phyloP scores from a whole-genome alignment of 2,888 invertebrate species.

The Euplexia lucipara region DNA sequence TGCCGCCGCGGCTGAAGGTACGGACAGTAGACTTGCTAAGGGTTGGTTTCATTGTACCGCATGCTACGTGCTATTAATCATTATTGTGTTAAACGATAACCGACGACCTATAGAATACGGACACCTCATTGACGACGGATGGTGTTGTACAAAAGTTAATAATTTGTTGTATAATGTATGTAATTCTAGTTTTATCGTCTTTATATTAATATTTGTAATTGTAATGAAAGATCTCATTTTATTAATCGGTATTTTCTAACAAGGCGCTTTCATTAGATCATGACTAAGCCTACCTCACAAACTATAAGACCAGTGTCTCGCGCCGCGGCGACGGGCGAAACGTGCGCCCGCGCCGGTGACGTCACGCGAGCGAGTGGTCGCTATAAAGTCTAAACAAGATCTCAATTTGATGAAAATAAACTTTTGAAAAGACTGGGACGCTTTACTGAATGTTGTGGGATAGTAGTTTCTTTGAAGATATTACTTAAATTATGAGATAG shows the following conservation, averaged over 20 bases:
- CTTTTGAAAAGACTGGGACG: conserved; percentile 91
- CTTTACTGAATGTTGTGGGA: conserved; percentile 91
- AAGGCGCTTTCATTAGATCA: conserved; percentile 91
- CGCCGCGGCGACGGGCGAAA: conserved; percentile 66
- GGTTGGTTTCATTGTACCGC: conserved; percentile 87
- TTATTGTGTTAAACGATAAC: conserved; percentile 77
- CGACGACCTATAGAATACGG: conserved; percentile 76
- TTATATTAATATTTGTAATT: conserved; percentile 90
- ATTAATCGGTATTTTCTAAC: conserved; percentile 91
- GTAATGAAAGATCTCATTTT: conserved; percentile 91
- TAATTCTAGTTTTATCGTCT: conserved; percentile 90
- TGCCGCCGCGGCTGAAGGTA: conserved; percentile 42
- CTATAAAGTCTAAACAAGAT: conserved; percentile 90
- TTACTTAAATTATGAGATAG: conserved; percentile 90
- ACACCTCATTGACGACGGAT: conserved; percentile 77
- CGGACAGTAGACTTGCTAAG: conserved; percentile 68
- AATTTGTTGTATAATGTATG: conserved; percentile 90
- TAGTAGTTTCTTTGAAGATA: conserved; percentile 90
- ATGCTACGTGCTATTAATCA: conserved; percentile 81
- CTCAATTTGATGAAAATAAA: conserved; percentile 91
- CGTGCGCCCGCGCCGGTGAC: conserved; percentile 58
- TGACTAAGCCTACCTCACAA: conserved; percentile 91
- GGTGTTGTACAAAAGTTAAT: conserved; percentile 87
- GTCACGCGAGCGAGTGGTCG: conserved; percentile 76
- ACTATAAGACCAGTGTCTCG: conserved; percentile 84